phyloP scores from a whole-genome alignment of 2,797 vertebrate genomes.

The Gymnopithys bicolor region DNA sequence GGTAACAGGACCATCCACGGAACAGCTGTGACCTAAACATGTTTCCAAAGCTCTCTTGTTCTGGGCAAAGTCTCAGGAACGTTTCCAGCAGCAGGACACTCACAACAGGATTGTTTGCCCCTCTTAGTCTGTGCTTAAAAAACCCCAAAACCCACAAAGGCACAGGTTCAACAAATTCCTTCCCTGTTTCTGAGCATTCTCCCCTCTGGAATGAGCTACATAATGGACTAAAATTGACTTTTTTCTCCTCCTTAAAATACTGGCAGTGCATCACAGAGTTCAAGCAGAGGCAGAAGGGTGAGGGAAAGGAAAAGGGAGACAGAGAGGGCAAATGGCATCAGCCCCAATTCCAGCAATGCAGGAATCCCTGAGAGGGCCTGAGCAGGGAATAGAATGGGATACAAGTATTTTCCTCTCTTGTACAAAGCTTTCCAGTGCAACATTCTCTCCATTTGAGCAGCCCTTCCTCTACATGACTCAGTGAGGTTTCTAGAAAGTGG shows the following conservation, averaged over 20 bases:
- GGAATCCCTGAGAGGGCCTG: background rate
- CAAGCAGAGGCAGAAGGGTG: background rate
- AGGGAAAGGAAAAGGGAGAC: background rate
- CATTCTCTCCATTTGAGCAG: background rate
- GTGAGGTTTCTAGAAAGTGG: background rate
- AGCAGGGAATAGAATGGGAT: accelerated
- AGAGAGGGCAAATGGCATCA: background rate
- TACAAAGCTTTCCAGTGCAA: background rate
- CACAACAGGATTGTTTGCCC: background rate
- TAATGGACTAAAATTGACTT: background rate
- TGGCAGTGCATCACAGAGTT: conserved; percentile 7
- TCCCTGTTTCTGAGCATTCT: background rate
- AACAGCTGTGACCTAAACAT: too few species aligned
- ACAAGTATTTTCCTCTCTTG: background rate
- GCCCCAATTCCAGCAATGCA: background rate
- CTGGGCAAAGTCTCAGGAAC: background rate
- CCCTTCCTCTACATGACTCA: background rate
- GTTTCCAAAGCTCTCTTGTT: background rate
- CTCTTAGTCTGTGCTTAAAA: background rate
- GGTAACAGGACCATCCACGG: accelerated
- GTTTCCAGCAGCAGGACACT: background rate
- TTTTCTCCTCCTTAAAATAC: background rate
- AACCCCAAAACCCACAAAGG: background rate
- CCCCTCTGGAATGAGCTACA: background rate
- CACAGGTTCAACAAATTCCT: background rate